Evolutionary conservation across 1,140 invertebrate genomes (phyloP).

Genomic region (Harpegnathos saltator): DNA sequence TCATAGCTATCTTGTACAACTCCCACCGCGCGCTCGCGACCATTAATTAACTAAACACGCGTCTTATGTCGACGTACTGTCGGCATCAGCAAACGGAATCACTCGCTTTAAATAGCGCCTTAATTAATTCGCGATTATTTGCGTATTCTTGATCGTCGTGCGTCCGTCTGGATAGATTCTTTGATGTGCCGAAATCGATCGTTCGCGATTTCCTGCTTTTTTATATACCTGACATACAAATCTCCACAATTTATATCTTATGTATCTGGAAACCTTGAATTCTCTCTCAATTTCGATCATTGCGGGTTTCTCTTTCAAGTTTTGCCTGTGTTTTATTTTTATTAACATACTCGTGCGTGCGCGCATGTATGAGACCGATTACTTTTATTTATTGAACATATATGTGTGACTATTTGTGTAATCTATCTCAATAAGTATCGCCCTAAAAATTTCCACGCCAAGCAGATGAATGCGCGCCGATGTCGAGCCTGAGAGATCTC

Average conservation of each 20-base stretch:
- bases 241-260: not conserved
- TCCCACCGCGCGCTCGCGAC: not conserved
- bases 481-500: not conserved
- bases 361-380: too few species aligned
- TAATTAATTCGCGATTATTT: slow-evolving; percentile 48
- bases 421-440: not conserved
- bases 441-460: not conserved
- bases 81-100: slow-evolving; percentile 34
- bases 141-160: not conserved
- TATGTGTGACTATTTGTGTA: too few species aligned
- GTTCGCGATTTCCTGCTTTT: not conserved
- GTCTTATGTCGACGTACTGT: slow-evolving; percentile 12
- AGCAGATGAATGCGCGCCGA: not conserved
- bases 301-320: too few species aligned
- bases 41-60: slow-evolving; percentile 41
- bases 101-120: slow-evolving; percentile 22
- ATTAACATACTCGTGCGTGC: too few species aligned
- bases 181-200: slow-evolving; percentile 15
- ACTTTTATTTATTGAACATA: too few species aligned
- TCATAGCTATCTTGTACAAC: slow-evolving; percentile 40
- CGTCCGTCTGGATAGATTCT: not conserved
- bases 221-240: not conserved
- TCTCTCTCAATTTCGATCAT: not conserved
- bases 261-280: not conserved
- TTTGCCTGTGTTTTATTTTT: too few species aligned